Percentiles rank a stretch among this genome's conserved stretches.
Evolutionary conservation across 2,888 invertebrate genomes (phyloP).

Genomic region (Carterocephalus palaemon): DNA sequence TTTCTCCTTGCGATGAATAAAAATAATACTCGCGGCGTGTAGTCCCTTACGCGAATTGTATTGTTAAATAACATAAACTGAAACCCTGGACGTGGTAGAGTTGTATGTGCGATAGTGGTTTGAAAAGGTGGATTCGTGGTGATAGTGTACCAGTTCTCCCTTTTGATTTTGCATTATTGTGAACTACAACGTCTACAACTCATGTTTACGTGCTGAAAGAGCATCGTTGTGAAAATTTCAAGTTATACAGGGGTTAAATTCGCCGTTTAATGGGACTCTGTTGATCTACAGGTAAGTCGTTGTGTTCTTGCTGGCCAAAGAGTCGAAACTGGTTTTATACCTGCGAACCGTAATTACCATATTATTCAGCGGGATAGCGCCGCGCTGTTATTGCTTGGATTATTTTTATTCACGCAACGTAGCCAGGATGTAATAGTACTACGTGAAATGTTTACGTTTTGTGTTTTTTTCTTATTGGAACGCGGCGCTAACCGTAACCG

Average conservation of each 20-base stretch:
- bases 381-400: slow-evolving; percentile 3
- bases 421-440: slow-evolving; percentile 10
- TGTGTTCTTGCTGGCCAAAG: slow-evolving; percentile 11
- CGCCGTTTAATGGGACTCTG: slow-evolving; percentile 75
- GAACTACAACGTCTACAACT: slow-evolving; percentile 44
- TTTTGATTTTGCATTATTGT: slow-evolving; percentile 37
- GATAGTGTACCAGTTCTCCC: slow-evolving; percentile 66
- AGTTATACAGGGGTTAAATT: slow-evolving; percentile 54
- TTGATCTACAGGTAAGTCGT: slow-evolving; percentile 65
- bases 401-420: slow-evolving; percentile 18
- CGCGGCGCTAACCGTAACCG: slow-evolving; percentile 28
- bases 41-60: slow-evolving; percentile 42
- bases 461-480: slow-evolving; percentile 49
- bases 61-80: slow-evolving; percentile 52
- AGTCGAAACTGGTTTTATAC: slow-evolving; percentile 18
- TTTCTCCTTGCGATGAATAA: slow-evolving; percentile 72
- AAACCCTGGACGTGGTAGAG: slow-evolving; percentile 42
- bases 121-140: slow-evolving; percentile 66
- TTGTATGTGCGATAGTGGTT: slow-evolving; percentile 49
- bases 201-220: slow-evolving; percentile 71
- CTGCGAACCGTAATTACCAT: slow-evolving; percentile 28
- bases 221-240: slow-evolving; percentile 48
- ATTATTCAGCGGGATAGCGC: slow-evolving; percentile 27
- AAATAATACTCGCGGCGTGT: slow-evolving; percentile 54
- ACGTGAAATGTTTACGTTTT: slow-evolving; percentile 17